Evolutionary conservation across 2,113 vertebrate genomes (phyloP).

Genomic region (Leuciscus idus): DNA sequence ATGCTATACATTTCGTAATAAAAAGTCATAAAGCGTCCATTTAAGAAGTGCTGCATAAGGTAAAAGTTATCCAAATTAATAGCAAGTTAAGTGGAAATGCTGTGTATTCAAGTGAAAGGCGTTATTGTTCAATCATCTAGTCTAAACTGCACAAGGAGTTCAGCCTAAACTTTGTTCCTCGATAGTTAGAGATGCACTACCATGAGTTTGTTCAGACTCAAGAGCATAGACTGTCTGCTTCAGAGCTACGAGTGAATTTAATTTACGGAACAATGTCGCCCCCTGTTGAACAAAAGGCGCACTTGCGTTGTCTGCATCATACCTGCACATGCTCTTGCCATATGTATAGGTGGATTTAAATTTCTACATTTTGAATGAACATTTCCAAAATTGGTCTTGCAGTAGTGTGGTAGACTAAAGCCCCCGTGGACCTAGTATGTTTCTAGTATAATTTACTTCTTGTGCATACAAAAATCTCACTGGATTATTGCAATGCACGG

Average conservation of each 20-base stretch:
- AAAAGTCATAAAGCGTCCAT: not conserved
- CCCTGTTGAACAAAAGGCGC: slow-evolving; percentile 52
- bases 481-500: not conserved
- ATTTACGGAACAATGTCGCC: slow-evolving; percentile 55
- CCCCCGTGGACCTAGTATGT: not conserved
- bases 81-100: not conserved
- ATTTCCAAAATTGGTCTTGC: not conserved
- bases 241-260: not conserved
- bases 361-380: not conserved
- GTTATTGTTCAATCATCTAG: not conserved
- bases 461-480: not conserved
- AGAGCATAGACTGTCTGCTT: too few species aligned
- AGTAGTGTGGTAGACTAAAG: not conserved
- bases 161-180: not conserved
- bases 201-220: not conserved
- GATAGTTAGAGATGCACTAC: not conserved
- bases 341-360: not conserved
- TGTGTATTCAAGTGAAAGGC: not conserved
- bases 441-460: not conserved
- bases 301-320: not conserved
- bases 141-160: not conserved
- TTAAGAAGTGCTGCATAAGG: not conserved
- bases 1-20: not conserved
- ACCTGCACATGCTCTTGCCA: not conserved
- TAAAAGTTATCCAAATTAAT: not conserved